Conservation (phyloP, 2,888 invertebrate species). For the Leuctra nigra region DNA sequence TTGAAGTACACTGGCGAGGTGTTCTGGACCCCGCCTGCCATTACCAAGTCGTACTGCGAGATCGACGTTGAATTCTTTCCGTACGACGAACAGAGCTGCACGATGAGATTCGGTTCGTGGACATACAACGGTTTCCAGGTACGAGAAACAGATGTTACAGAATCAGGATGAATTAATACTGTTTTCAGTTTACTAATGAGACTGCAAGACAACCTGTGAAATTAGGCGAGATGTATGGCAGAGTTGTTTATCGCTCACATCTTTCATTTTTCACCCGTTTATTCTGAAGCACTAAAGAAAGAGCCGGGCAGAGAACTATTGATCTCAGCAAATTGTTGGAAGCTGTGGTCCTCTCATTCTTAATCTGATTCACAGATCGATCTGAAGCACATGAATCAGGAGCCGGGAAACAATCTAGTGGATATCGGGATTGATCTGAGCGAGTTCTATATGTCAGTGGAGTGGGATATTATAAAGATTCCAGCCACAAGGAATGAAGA, state of each 20-base stretch:
- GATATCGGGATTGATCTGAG: conserved; percentile 86
- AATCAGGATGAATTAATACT: too few species aligned
- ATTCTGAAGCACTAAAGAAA: too few species aligned
- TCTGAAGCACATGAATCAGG: conserved; percentile 79
- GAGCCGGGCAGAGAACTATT: too few species aligned
- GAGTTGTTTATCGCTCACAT: too few species aligned
- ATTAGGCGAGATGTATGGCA: too few species aligned
- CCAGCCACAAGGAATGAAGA: conserved; percentile 87
- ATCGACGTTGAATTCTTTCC: conserved; percentile 97
- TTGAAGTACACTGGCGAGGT: conserved; percentile 86
- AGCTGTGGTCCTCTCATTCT: too few species aligned
- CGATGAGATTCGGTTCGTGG: conserved; percentile 97
- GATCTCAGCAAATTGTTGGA: too few species aligned
- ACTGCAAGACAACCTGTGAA: too few species aligned
- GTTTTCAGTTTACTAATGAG: too few species aligned
- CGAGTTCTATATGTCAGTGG: conserved; percentile 94
- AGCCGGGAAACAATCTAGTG: conserved; percentile 77
- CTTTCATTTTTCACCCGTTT: too few species aligned
- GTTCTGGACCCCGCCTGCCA: conserved; percentile 94
- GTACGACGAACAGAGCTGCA: conserved; percentile 92
- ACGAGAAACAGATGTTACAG: too few species aligned
- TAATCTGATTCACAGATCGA: conserved; percentile 72
- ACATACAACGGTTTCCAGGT: conserved; percentile 86
- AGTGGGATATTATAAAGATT: conserved; percentile 96
- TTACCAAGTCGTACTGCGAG: conserved; percentile 83